These are phyloP conservation scores for Drosophila tristis DNA, from an alignment of 1,140 invertebrate species.

Conservation along the genomic window DNA sequence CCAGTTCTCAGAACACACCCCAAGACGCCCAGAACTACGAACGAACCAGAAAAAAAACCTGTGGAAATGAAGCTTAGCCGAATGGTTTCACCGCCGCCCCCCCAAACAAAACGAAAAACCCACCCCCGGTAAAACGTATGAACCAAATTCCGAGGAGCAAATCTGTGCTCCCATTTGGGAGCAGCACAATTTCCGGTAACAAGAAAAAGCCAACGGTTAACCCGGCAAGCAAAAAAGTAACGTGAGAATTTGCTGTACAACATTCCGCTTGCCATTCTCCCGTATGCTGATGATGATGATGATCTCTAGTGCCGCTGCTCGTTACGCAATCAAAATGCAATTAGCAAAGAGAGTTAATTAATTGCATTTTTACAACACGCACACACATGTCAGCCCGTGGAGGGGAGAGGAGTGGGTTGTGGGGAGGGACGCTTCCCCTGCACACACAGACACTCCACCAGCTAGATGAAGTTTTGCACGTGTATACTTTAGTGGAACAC, in stretches of 20 bases:
- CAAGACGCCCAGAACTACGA: neutral
- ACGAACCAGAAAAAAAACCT: neutral
- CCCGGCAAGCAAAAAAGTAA: neutral
- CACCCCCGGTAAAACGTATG: neutral
- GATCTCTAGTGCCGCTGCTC: constrained; percentile 11
- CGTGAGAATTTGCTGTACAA: neutral
- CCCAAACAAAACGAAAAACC: constrained; percentile 1
- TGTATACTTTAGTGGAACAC: constrained; percentile 50
- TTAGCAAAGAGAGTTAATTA: constrained; percentile 68
- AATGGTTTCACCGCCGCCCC: too few relatives aligned
- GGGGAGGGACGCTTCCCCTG: neutral
- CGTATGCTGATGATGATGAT: constrained; percentile 8
- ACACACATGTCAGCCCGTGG: constrained; percentile 21
- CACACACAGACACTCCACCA: constrained; percentile 12
- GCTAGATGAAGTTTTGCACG: constrained; percentile 16
- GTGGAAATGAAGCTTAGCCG: constrained; percentile 10
- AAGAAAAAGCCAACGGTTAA: neutral
- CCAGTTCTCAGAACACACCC: neutral
- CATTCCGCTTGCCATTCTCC: neutral
- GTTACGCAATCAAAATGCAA: constrained; percentile 72
- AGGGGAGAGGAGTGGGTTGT: neutral
- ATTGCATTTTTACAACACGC: constrained; percentile 61
- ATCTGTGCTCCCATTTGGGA: constrained; percentile 44
- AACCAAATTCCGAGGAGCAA: constrained; percentile 2
- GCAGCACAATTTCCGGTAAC: constrained; percentile 48